Evolutionary conservation across 2,113 vertebrate species (phyloP).

Genomic region (Ploceus nigricollis): DNA sequence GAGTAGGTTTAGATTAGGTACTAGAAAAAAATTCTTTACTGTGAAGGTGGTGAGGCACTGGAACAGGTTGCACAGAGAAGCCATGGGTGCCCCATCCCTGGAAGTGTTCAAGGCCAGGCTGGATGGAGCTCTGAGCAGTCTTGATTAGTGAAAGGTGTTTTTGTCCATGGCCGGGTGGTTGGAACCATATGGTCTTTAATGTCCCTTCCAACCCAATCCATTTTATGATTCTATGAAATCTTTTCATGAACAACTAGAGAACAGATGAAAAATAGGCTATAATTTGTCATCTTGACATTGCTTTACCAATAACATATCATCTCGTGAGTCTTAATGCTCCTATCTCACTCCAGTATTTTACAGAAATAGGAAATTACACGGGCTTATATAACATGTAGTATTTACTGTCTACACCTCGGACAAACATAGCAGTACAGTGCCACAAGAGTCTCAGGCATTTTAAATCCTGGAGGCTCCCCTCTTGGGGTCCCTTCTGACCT

Average conservation of each 20-base stretch:
- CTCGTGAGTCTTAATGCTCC: not conserved
- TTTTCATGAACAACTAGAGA: not conserved
- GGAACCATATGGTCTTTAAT: not conserved
- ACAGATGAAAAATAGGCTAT: not conserved
- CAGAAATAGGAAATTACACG: not conserved
- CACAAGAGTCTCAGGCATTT: not conserved
- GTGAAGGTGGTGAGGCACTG: not conserved
- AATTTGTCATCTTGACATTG: not conserved
- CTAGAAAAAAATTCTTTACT: not conserved
- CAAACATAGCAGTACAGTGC: not conserved
- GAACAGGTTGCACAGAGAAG: not conserved
- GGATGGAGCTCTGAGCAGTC: not conserved
- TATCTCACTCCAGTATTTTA: not conserved
- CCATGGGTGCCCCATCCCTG: not conserved
- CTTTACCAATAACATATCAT: not conserved
- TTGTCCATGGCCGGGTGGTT: not conserved
- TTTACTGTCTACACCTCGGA: not conserved
- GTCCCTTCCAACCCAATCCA: not conserved
- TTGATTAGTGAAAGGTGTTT: not conserved
- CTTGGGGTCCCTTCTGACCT: not conserved
- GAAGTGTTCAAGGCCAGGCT: not conserved
- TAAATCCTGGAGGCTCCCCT: not conserved
- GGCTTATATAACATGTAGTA: not conserved
- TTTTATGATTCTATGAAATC: not conserved
- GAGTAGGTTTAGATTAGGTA: not conserved